Base-by-base conservation (phyloP, 2,888 invertebrate species). In the Argyresthia goedartella region DNA sequence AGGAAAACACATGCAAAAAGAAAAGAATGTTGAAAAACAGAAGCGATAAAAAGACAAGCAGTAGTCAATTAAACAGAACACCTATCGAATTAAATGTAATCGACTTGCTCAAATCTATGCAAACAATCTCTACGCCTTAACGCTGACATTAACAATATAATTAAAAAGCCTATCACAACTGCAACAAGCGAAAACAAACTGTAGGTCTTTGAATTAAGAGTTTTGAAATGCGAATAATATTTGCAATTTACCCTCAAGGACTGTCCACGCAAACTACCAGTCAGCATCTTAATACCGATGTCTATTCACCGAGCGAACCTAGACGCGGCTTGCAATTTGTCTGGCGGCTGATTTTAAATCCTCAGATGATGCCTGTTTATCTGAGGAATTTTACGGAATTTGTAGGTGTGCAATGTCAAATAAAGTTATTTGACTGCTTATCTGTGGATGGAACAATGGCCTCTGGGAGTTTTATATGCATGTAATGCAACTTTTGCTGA, bases 81-180 rank as follows among this genome's bases (percentile, higher is more conserved):
- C 59, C 58, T 59, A 65, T 63, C 61, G 57, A 62, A 62, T 57
- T 59, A 60, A 62, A 59, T 62, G 25, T 6, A 25, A 75, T 74
- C 75, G 74, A 71, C 75, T 52, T 69, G 67, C 73, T 75, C 73
- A 73, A 82, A 84, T 84, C 84, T 65, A 64, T 74, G 80, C 81
- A 76, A 80, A 79, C 78, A 71, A 85, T 85, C 84, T 84, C 80
- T 81, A 82, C 84, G 84, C 81, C 82, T 84, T 82, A 71, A 81
- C 77, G 69, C 76, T 76, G 81, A 79, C 80, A 75, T 78, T 74
- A 80, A 81, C 80, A 82, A 84, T 69, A 82, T 81, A 84, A 84
- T 82, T 84, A 85, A 86, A 85, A 80, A 81, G 76, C 75, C 75
- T 69, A 78, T 77, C 75, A 72, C 71, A 65, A 65, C 61, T 59